Evolutionary conservation across 2,113 vertebrate genomes (phyloP), one percentile per base, ranked within the genome.

Genomic region (Hippocampus barbouri): DNA sequence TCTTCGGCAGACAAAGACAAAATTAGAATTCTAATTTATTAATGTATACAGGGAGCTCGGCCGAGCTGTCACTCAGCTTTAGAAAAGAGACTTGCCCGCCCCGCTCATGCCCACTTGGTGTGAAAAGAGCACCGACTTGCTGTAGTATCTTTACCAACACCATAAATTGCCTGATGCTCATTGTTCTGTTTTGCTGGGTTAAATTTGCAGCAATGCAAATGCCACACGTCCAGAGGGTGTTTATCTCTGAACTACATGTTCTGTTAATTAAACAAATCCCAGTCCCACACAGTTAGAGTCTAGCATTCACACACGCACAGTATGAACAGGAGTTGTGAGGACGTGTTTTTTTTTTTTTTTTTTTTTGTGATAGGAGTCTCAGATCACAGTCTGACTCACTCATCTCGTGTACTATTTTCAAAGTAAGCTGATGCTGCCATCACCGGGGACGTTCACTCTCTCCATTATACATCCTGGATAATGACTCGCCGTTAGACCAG

Each of bases 11-110:
- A 94, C 94, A 95, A 95, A 95, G 94, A 92, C 90, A 87, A 92
- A 95, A 97, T 97, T 96, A 95, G 97, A 95, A 98, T 98, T 96
- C 94, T 94, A 96, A 97, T 97, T 95, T 97, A 98, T 98, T 96
- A 97, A 97, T 97, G 95, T 96, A 97, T 98, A 97, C 95, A 91
- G 92, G 94, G 93, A 93, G 90, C 94, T 91, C 86, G 94, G 92
- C 94, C 92, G 94, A 93, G 93, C 95, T 97, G 96, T 95, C 96
- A 96, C 93, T 97, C 95, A 94, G 91, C 85, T 92, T 92, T 94
- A 94, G 93, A 94, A 95, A 94, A 94, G 93, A 94, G 93, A 93
- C 91, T 60, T 60, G 38, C 69, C 67, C 57, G 85, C 89, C 87
- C 76, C 73, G 72, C 38, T 15, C n/a, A 38, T 73, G 62, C 82